These are phyloP conservation scores for Calliphora vicina DNA, from an alignment of 1,140 invertebrate species.

Conservation along the genomic window DNA sequence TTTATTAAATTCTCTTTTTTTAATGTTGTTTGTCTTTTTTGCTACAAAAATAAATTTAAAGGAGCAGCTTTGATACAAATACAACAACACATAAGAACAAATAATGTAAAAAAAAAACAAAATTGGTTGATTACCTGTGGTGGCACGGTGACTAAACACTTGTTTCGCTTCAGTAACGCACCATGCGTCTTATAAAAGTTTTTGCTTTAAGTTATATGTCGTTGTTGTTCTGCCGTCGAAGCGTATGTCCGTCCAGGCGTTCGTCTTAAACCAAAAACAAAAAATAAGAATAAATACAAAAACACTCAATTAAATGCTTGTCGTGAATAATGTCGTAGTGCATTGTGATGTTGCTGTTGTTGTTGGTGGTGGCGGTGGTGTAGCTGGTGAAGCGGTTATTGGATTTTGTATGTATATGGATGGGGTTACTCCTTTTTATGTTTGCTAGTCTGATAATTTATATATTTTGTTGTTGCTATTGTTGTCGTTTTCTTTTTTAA, in stretches of 20 bases:
- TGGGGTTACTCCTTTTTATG: conserved; percentile 16
- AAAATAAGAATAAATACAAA: neutral
- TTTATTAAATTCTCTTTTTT: neutral
- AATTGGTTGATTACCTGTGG: conserved; percentile 27
- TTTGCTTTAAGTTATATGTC: neutral
- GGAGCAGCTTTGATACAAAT: conserved; percentile 29
- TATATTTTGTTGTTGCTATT: neutral
- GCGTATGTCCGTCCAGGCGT: neutral
- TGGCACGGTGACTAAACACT: conserved; percentile 60
- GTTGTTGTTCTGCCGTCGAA: neutral
- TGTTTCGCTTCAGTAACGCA: conserved; percentile 64
- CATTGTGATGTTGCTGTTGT: neutral
- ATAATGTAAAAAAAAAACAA: neutral
- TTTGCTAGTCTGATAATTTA: conserved; percentile 22
- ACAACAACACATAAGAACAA: neutral
- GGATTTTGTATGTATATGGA: neutral
- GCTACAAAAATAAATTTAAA: conserved; percentile 17
- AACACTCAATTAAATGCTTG: conserved; percentile 26
- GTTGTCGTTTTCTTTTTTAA: neutral
- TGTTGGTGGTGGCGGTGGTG: neutral
- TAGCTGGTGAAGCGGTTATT: too few relatives aligned
- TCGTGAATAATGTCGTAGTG: neutral
- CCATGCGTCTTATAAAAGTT: conserved; percentile 40
- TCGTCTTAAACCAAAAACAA: neutral
- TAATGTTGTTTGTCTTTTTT: neutral